Evolutionary conservation across 2,797 vertebrate genomes (phyloP), one percentile per base, ranked within the genome.

Genomic region (Amblyopsis hoosieri): DNA sequence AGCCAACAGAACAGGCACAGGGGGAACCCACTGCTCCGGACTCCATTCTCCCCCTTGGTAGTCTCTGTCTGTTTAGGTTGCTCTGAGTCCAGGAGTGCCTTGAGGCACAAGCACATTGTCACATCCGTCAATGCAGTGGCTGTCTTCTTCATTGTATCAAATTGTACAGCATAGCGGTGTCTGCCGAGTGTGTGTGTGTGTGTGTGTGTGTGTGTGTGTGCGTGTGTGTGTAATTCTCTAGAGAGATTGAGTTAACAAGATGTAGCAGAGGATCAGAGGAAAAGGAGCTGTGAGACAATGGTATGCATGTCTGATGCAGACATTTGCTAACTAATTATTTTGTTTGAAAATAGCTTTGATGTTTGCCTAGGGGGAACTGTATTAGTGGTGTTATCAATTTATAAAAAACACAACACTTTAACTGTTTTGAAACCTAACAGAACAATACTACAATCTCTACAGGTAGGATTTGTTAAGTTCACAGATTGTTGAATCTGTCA

Each of bases 31-130:
- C 50, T 33, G 60, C 62, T 42, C 14, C 23, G 37, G 4, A 66
- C 63, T 29, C 64, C 54, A 55, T 42, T 37, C 63, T 46, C 13
- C 51, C 33, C 13, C 23, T 29, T 4, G 42, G 42, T 54, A 46
- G 54, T 54, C 61, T 53, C 51, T 46, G 45, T n/a, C 31, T 3
- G 55, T 67, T 45, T 60, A 33, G 29, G 54, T 57, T 69, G 61
- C 54, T 13, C 23, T 0, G 4, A 52, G 48, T 12, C 68, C 64
- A 73, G 52, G 63, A 49, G 9, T 19, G 57, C 13, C 2, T 6
- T 15, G 13, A 17, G 19, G 31, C n/a, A 13, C 23, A 13, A 29
- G 3, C 53, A 47, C 9, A 50, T 23, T 17, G 42, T 45, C 31
- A 7, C 15, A 19, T 8, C 50, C 4, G 45, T 46, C 49, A 29